These are phyloP conservation scores for Spongia lamella DNA, from an alignment of 37 sponge, comb jelly and placozoan genomes.

Conservation along the genomic window DNA sequence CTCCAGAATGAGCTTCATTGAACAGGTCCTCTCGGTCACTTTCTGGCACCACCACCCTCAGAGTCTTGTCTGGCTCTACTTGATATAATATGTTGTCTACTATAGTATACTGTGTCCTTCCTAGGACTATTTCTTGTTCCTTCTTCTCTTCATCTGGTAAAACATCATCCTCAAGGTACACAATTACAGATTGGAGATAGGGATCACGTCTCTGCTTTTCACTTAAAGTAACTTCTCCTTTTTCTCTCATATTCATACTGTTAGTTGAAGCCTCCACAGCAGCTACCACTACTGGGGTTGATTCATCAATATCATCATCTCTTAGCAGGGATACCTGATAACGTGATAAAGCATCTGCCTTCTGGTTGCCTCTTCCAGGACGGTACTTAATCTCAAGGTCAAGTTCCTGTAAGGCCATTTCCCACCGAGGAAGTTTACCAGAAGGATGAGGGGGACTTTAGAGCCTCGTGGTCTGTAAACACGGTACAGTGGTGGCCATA, in stretches of 20 bases:
- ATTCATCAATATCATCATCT: background rate
- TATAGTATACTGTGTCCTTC: slow-evolving; percentile 17
- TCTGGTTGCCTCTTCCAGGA: slow-evolving; percentile 45
- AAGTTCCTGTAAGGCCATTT: slow-evolving; percentile 48
- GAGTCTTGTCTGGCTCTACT: slow-evolving; percentile 41
- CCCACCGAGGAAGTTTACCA: slow-evolving; percentile 65
- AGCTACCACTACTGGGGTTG: background rate
- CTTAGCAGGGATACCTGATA: slow-evolving; percentile 16
- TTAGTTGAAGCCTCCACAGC: background rate
- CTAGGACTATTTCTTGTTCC: slow-evolving; percentile 9
- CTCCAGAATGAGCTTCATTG: slow-evolving; percentile 43
- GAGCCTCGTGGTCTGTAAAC: slow-evolving; percentile 61
- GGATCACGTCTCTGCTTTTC: slow-evolving; percentile 23
- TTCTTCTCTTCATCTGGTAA: slow-evolving; percentile 34
- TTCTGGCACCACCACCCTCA: slow-evolving; percentile 40
- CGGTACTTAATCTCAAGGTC: slow-evolving; percentile 27
- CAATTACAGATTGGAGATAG: slow-evolving; percentile 6
- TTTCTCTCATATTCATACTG: too few species aligned
- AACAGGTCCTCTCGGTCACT: slow-evolving; percentile 26
- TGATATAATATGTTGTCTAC: slow-evolving; percentile 44
- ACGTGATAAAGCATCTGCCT: slow-evolving; percentile 53
- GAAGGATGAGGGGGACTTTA: slow-evolving; percentile 64
- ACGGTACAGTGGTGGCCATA: slow-evolving; percentile 57
- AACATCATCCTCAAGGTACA: slow-evolving; percentile 27
- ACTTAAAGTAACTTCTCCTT: background rate